phyloP scores from a whole-genome alignment of 2,888 invertebrate species.

The Meteorus colon region DNA sequence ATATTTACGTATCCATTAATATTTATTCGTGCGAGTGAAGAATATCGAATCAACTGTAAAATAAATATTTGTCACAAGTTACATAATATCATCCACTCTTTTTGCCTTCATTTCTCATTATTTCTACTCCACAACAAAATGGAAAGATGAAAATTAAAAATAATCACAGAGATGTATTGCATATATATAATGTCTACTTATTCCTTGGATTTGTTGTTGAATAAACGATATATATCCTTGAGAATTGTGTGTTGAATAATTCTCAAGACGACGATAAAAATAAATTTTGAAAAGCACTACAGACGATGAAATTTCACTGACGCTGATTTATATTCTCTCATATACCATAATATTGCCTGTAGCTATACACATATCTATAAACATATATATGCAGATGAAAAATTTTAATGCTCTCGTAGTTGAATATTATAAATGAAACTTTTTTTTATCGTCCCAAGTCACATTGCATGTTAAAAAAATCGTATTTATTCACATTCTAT shows the following conservation, averaged over 20 bases:
- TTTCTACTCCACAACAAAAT: background rate
- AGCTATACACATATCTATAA: background rate
- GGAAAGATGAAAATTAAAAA: conserved; percentile 34
- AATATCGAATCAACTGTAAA: no score
- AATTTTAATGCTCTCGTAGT: conserved; percentile 3
- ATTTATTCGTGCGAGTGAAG: no score
- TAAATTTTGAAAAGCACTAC: conserved; percentile 43
- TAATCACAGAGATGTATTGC: conserved; percentile 5
- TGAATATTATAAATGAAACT: conserved; percentile 7
- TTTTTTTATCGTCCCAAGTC: background rate
- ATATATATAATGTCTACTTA: background rate
- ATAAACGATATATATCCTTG: conserved; percentile 34
- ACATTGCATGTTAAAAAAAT: background rate
- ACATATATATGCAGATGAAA: background rate
- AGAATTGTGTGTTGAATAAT: conserved; percentile 38
- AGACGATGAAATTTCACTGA: conserved; percentile 42
- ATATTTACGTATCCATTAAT: no score
- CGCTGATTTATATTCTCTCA: conserved; percentile 37
- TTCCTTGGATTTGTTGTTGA: conserved; percentile 26
- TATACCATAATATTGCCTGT: background rate
- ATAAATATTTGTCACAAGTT: background rate
- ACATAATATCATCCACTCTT: background rate
- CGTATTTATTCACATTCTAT: conserved; percentile 20
- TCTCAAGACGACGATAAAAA: conserved; percentile 40
- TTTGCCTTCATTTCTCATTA: background rate